These are phyloP conservation scores for Antheraea yamamai DNA, from an alignment of 2,888 invertebrate genomes.

Conservation along the genomic window DNA sequence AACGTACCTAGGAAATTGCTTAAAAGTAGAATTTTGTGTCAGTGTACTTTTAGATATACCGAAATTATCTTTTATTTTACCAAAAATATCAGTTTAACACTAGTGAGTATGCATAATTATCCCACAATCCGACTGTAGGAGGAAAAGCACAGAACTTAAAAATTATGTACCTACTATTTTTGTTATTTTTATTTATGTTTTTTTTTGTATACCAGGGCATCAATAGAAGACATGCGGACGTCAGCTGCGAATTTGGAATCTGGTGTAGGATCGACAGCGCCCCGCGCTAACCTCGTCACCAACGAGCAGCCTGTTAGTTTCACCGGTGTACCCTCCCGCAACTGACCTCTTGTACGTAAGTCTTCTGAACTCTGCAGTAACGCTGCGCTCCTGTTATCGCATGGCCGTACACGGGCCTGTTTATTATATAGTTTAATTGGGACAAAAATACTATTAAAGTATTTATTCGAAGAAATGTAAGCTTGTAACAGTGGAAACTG, in stretches of 20 bases:
- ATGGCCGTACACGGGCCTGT: neutral
- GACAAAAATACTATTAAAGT: constrained; percentile 7
- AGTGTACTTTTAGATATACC: neutral
- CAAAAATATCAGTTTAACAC: neutral
- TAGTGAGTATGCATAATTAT: neutral
- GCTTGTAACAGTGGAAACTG: constrained; percentile 1
- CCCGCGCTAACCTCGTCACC: constrained; percentile 89
- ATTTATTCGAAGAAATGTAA: constrained; percentile 18
- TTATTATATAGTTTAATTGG: constrained; percentile 13
- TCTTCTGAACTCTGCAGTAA: constrained; percentile 23
- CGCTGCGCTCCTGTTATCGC: constrained; percentile 41
- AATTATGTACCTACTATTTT: neutral
- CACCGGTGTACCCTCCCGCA: constrained; percentile 83
- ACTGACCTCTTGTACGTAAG: constrained; percentile 46
- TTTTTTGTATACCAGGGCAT: constrained; percentile 82
- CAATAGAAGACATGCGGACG: constrained; percentile 90
- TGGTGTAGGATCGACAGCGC: constrained; percentile 73
- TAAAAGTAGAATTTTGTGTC: no score
- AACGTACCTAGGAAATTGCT: no score
- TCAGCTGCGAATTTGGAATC: constrained; percentile 82
- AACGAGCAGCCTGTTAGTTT: constrained; percentile 91
- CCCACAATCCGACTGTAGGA: neutral
- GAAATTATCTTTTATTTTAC: neutral
- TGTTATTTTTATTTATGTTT: no score
- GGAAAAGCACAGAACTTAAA: neutral